phyloP scores from a whole-genome alignment of 2,113 vertebrate species.

The Tragelaphus strepsiceros region DNA sequence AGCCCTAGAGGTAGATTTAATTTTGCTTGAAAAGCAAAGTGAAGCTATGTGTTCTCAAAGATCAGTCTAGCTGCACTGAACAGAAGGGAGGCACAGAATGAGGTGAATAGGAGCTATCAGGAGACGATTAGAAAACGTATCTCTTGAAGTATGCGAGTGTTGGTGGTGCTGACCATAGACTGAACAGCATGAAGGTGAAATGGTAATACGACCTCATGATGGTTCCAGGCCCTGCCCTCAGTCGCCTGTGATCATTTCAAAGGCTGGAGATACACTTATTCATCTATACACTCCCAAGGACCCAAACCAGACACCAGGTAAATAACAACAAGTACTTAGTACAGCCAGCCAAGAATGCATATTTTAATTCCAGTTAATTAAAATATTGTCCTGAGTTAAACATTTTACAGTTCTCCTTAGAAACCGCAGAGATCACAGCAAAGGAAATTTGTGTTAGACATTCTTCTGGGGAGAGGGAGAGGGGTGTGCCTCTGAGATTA shows the following conservation, averaged over 20 bases:
- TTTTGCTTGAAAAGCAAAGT: neutral
- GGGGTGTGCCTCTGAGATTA: neutral
- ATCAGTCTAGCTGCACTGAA: neutral
- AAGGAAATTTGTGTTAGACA: neutral
- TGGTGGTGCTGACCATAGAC: neutral
- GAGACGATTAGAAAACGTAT: neutral
- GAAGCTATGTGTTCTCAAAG: neutral
- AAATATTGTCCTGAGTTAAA: constrained; percentile 1
- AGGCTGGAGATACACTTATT: neutral
- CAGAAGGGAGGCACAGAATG: neutral
- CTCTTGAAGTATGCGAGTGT: neutral
- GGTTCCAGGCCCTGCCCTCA: neutral
- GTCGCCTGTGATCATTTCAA: neutral
- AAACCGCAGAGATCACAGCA: neutral
- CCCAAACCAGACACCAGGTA: neutral
- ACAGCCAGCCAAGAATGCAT: neutral
- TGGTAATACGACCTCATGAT: neutral
- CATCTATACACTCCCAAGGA: neutral
- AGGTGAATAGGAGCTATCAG: neutral
- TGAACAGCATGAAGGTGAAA: neutral
- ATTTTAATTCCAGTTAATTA: neutral
- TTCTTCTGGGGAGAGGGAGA: neutral
- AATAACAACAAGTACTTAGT: neutral
- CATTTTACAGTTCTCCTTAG: neutral
- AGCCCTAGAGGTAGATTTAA: neutral